phyloP scores from a whole-genome alignment of 2,888 invertebrate genomes.

The Drosophila rubida region DNA sequence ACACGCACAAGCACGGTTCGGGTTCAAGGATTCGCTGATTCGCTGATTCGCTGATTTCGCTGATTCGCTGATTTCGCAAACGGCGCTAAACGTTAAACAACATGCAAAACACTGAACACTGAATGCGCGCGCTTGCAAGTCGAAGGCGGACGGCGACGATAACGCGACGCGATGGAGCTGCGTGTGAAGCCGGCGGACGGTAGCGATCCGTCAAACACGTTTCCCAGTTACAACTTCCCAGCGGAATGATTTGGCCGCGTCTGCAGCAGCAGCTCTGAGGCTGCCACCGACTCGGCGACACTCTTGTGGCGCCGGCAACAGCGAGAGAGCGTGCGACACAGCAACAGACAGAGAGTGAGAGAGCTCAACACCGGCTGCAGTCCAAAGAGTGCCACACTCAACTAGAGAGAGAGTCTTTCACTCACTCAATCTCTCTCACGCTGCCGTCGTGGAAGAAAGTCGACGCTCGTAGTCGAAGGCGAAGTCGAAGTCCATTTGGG shows the following conservation, averaged over 20 bases:
- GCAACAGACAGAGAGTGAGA: not conserved
- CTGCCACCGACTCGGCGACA: slow-evolving; percentile 29
- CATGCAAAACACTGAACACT: slow-evolving; percentile 6
- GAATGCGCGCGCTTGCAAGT: slow-evolving; percentile 45
- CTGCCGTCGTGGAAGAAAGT: slow-evolving; percentile 39
- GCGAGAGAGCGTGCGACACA: slow-evolving; percentile 6
- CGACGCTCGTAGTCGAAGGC: no score
- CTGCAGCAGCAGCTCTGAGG: slow-evolving; percentile 58
- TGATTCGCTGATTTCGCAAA: slow-evolving; percentile 17
- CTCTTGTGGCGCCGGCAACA: slow-evolving; percentile 23
- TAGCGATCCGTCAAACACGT: slow-evolving; percentile 65
- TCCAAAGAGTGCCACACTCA: not conserved
- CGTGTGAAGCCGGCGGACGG: slow-evolving; percentile 7
- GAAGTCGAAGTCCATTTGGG: slow-evolving; percentile 1
- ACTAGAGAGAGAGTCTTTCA: slow-evolving; percentile 6
- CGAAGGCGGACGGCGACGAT: slow-evolving; percentile 5
- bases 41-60: no score
- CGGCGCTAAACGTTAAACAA: slow-evolving; percentile 8
- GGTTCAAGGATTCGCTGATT: slow-evolving; percentile 37
- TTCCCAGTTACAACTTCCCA: slow-evolving; percentile 69
- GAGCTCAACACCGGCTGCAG: slow-evolving; percentile 5
- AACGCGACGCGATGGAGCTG: slow-evolving; percentile 1
- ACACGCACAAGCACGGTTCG: slow-evolving; percentile 28
- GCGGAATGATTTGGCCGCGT: slow-evolving; percentile 74
- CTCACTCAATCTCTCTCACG: not conserved